Evolutionary conservation across 2,113 vertebrate species (phyloP).

Genomic region (Riparia riparia): DNA sequence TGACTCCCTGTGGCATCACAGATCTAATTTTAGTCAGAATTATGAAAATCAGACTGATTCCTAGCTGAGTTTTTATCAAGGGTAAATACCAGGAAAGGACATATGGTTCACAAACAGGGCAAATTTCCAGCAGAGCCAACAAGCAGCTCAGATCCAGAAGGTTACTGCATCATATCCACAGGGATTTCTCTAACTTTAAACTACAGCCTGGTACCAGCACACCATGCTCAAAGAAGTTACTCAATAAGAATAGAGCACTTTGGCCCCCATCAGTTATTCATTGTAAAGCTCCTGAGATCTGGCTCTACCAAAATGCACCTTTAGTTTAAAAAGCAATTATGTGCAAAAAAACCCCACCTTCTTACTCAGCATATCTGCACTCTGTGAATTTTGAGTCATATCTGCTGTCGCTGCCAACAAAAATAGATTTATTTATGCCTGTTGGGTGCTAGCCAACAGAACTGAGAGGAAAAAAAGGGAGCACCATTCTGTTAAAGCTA

Average conservation of each 20-base stretch:
- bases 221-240: background rate
- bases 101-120: conserved; percentile 34
- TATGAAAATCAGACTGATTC: conserved; percentile 1
- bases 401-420: background rate
- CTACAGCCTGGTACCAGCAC: background rate
- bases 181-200: background rate
- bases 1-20: background rate
- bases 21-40: conserved; percentile 39
- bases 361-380: conserved; percentile 64
- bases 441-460: conserved; percentile 31
- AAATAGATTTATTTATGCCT: conserved; percentile 60
- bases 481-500: background rate
- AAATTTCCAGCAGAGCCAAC: background rate
- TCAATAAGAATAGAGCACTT: background rate
- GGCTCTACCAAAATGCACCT: background rate
- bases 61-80: conserved; percentile 16
- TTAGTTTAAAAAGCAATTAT: conserved; percentile 29
- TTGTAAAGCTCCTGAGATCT: background rate
- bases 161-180: background rate
- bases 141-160: background rate
- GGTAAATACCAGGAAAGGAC: conserved; percentile 22
- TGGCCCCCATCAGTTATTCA: background rate
- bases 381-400: conserved; percentile 60
- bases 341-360: background rate
- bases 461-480: background rate